Evolutionary conservation across 2,113 vertebrate species (phyloP).

Genomic region (Lasiurus borealis): DNA sequence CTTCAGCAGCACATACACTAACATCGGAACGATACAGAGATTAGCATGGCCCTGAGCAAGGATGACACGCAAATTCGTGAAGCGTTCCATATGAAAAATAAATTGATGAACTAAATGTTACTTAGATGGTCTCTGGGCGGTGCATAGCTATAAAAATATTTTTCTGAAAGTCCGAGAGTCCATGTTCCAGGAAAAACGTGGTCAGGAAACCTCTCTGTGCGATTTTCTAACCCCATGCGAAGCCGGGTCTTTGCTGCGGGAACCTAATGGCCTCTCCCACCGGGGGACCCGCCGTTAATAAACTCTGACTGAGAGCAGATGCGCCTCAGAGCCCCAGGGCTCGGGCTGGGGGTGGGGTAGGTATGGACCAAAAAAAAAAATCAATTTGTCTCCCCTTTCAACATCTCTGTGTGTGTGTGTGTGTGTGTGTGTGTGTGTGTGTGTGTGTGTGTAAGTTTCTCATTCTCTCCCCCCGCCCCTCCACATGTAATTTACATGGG

Average conservation of each 20-base stretch:
- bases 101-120: background rate
- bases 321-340: slow-evolving; percentile 50
- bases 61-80: no score
- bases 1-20: no score
- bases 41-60: no score
- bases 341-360: background rate
- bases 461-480: background rate
- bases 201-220: background rate
- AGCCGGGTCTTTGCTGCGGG: slow-evolving; percentile 54
- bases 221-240: slow-evolving; percentile 52
- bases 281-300: slow-evolving; percentile 67
- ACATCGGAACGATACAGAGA: no score
- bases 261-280: slow-evolving; percentile 62
- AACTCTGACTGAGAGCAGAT: slow-evolving; percentile 76
- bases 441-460: no score
- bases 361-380: slow-evolving; percentile 54
- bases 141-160: slow-evolving; percentile 49
- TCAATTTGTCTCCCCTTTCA: slow-evolving; percentile 63
- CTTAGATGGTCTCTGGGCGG: background rate
- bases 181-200: slow-evolving; percentile 43
- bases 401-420: no score
- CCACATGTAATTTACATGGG: slow-evolving; percentile 11
- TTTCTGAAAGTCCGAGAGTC: slow-evolving; percentile 53
- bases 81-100: no score
- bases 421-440: no score